phyloP scores from a whole-genome alignment of 2,888 invertebrate species.

The Oligia strigilis region DNA sequence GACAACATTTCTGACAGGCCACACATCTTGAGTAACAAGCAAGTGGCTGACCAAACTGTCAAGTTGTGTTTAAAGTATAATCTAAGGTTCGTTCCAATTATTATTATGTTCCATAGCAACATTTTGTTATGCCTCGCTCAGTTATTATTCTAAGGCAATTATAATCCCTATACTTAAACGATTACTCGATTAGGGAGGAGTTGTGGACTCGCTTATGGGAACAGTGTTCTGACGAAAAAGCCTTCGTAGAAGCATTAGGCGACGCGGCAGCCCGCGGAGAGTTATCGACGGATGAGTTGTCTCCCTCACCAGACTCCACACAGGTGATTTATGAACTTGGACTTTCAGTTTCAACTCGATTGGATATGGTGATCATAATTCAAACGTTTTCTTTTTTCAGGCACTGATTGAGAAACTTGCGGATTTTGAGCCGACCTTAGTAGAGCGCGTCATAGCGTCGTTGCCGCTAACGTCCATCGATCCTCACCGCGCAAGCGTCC shows the following conservation, averaged over 20 bases:
- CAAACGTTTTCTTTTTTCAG: constrained; percentile 63
- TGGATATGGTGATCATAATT: not conserved
- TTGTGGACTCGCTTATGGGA: constrained; percentile 87
- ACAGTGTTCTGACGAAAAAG: constrained; percentile 87
- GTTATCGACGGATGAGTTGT: constrained; percentile 84
- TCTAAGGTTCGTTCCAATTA: constrained; percentile 75
- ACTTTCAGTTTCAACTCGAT: constrained; percentile 2
- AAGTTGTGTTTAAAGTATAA: constrained; percentile 83
- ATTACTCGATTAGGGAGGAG: constrained; percentile 77
- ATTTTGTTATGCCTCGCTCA: not conserved
- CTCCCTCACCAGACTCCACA: constrained; percentile 90
- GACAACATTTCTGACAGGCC: constrained; percentile 80
- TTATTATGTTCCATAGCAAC: not conserved
- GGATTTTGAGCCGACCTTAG: constrained; percentile 91
- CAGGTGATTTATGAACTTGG: constrained; percentile 80
- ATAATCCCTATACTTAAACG: constrained; percentile 12
- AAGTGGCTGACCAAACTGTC: constrained; percentile 82
- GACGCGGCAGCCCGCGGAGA: constrained; percentile 92
- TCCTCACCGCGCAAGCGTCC: constrained; percentile 86
- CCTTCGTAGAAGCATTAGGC: constrained; percentile 91
- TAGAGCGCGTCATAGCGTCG: constrained; percentile 92
- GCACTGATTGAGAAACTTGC: constrained; percentile 92
- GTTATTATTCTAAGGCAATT: constrained; percentile 14
- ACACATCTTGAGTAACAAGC: constrained; percentile 79
- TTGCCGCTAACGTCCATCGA: constrained; percentile 85